phyloP scores from a whole-genome alignment of 1,140 invertebrate species.

The Drosophila littoralis region DNA sequence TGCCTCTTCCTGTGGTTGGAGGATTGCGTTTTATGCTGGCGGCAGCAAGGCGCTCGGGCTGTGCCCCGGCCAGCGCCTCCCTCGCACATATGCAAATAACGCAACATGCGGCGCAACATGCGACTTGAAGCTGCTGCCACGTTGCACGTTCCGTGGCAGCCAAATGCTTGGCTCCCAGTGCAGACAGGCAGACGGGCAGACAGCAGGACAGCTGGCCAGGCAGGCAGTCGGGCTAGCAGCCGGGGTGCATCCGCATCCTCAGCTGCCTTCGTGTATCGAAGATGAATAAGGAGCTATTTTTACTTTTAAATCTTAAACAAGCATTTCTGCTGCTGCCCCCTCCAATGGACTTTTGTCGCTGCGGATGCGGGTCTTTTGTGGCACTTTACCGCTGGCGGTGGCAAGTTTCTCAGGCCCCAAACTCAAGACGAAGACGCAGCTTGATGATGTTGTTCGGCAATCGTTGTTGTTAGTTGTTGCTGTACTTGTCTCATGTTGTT shows the following conservation, averaged over 20 bases:
- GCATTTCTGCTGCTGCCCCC: slow-evolving; percentile 28
- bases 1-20: slow-evolving; percentile 13
- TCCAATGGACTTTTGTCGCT: slow-evolving; percentile 29
- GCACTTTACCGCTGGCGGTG: slow-evolving; percentile 46
- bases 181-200: slow-evolving; percentile 16
- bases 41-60: slow-evolving; percentile 24
- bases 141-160: slow-evolving; percentile 52
- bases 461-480: slow-evolving; percentile 18
- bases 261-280: slow-evolving; percentile 62
- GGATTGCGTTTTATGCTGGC: slow-evolving; percentile 41
- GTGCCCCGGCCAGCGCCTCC: slow-evolving; percentile 24
- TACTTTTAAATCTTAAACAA: slow-evolving; percentile 80
- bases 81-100: slow-evolving; percentile 71
- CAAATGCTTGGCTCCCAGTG: slow-evolving; percentile 17
- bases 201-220: not conserved
- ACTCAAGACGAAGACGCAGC: slow-evolving; percentile 32
- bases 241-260: slow-evolving; percentile 49
- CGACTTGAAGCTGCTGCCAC: slow-evolving; percentile 53
- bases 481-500: slow-evolving; percentile 49
- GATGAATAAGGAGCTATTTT: slow-evolving; percentile 84
- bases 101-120: slow-evolving; percentile 77
- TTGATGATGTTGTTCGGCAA: slow-evolving; percentile 54
- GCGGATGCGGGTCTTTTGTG: slow-evolving; percentile 54
- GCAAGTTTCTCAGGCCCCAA: slow-evolving; percentile 46
- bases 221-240: slow-evolving; percentile 2